These are phyloP conservation scores for Triops cancriformis DNA, from an alignment of 1,140 invertebrate genomes.

Conservation along the genomic window DNA sequence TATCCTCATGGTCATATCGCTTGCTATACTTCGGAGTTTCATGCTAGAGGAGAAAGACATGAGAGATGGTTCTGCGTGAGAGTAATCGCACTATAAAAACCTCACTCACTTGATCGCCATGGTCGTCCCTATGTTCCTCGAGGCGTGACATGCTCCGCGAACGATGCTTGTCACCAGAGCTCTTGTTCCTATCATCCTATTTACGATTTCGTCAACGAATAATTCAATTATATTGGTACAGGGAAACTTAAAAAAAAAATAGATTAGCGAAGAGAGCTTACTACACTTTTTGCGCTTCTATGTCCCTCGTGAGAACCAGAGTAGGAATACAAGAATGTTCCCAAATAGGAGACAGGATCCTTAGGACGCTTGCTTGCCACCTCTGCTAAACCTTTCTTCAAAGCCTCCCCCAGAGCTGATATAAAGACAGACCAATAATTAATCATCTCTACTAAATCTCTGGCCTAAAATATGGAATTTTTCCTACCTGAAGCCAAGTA, in stretches of 20 bases:
- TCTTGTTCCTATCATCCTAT: not conserved
- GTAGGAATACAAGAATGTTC: constrained; percentile 66
- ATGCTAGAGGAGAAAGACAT: not conserved
- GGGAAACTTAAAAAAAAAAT: not conserved
- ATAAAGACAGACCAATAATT: constrained; percentile 33
- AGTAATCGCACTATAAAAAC: not conserved
- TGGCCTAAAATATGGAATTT: not conserved
- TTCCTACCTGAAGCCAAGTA: constrained; percentile 69
- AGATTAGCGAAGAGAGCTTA: not conserved
- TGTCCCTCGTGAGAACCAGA: constrained; percentile 8
- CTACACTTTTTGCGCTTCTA: not conserved
- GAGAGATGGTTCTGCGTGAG: not conserved
- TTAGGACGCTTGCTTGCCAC: constrained; percentile 67
- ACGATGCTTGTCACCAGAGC: not conserved
- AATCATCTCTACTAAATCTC: not conserved
- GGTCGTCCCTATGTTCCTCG: not conserved
- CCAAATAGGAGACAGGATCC: constrained; percentile 72
- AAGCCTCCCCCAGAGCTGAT: constrained; percentile 70
- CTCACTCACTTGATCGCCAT: not conserved
- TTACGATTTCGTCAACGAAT: not conserved
- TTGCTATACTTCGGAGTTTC: not conserved
- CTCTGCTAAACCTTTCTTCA: constrained; percentile 76
- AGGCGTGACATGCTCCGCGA: not conserved
- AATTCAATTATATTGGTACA: not conserved
- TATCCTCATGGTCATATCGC: not conserved